Base-by-base conservation (phyloP, 2,888 invertebrate genomes). In the Lasioglossum vierecki region DNA sequence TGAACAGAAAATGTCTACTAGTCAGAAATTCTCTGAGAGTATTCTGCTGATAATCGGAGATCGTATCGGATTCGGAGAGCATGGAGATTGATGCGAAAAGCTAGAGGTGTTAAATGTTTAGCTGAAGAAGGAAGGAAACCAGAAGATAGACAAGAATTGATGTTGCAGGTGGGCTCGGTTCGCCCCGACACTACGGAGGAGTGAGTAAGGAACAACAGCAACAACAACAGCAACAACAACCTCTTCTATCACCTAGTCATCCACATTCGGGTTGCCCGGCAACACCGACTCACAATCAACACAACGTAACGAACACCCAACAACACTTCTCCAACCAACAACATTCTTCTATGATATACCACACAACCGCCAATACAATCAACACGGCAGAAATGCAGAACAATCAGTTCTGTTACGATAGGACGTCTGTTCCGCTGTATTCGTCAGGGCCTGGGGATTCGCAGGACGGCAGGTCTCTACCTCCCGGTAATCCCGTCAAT, bases 361-460 rank as follows among this genome's bases (percentile, higher is more conserved):
- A 95, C 93, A 94, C 93, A 93, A 95, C 94, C 93, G 94, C 94
- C 93, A 95, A 94, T 92, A 94, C 93, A 91, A 93, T 93, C 93
- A 94, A 92, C 95, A 95, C 94, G 95, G 95, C 95, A 94, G 95
- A 95, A 92, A 95, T 95, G 94, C 95, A 95, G 95, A 95, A 95
- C 92, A 95, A 95, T 95, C 96, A 96, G 95, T 96, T 96, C 95
- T 96, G 96, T 96, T 96, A 96, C 95, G 96, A 96, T 95, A 96
- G 96, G 95, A 95, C 95, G 94, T 95, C 94, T 83, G 94, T 95
- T 91, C 93, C 95, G 92, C 92, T 95, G 91, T 95, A 95, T 93
- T 91, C 94, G 88, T 90, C 94, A 90, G 94, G 93, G 88, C 93
- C 94, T 88, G 94, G 93, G 82, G 94, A 94, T 88, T 85, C 93